Evolutionary conservation across 2,888 invertebrate genomes (phyloP).

Genomic region (Protodeltote pygarga): DNA sequence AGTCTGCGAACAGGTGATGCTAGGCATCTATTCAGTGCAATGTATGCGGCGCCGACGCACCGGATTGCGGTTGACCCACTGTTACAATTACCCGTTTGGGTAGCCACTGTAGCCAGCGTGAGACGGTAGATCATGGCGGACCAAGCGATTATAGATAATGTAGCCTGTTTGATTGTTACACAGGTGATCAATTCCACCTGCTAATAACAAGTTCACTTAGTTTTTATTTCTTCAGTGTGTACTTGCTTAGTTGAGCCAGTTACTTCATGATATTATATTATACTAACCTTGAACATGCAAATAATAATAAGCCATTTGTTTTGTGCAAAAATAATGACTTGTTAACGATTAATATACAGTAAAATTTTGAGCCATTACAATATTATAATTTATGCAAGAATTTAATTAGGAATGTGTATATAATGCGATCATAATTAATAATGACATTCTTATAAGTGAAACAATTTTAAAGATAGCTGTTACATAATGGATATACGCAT

Average conservation of each 20-base stretch:
- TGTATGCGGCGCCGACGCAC: conserved; percentile 47
- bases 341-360: no score
- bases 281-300: no score
- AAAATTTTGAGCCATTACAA: no score
- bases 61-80: conserved; percentile 70
- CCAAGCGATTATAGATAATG: conserved; percentile 17
- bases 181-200: conserved; percentile 21
- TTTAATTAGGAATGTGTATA: no score
- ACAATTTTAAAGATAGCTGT: neutral
- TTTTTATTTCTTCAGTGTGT: neutral
- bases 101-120: conserved; percentile 32
- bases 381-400: no score
- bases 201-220: neutral
- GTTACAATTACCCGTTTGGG: conserved; percentile 61
- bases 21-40: conserved; percentile 21
- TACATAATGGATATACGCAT: neutral
- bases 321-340: no score
- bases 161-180: conserved; percentile 25
- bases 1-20: conserved; percentile 11
- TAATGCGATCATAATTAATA: neutral
- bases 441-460: conserved; percentile 4
- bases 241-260: no score
- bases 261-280: no score
- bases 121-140: conserved; percentile 45
- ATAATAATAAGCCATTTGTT: no score